These are phyloP conservation scores for Ptychobarbus kaznakovi DNA, from an alignment of 2,797 vertebrate species.

Conservation along the genomic window DNA sequence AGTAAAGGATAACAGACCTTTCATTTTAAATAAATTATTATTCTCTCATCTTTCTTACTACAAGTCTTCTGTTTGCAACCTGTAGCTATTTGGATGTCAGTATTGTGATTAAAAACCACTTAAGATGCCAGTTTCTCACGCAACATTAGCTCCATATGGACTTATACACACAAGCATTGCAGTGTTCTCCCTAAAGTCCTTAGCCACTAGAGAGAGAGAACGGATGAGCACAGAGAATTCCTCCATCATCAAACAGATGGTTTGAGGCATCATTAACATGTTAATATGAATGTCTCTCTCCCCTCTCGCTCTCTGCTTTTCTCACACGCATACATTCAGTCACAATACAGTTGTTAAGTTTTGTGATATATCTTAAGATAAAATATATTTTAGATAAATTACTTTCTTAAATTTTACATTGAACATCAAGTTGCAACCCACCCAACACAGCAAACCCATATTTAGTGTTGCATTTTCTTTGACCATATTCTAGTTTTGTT, in stretches of 20 bases:
- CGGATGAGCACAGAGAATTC: not conserved
- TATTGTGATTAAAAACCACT: constrained; percentile 58
- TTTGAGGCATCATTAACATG: constrained; percentile 57
- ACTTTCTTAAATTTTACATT: too few relatives aligned
- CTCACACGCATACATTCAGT: constrained; percentile 35
- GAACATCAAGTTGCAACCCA: not conserved
- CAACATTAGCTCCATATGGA: constrained; percentile 57
- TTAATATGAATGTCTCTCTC: constrained; percentile 59
- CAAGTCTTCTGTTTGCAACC: constrained; percentile 25
- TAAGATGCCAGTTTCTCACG: constrained; percentile 52
- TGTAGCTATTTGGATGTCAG: constrained; percentile 48
- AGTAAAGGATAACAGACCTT: not conserved
- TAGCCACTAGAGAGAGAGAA: constrained; percentile 53
- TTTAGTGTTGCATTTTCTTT: not conserved
- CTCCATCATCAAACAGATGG: constrained; percentile 43
- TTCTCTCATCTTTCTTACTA: constrained; percentile 20
- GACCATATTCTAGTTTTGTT: not conserved
- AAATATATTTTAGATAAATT: not conserved
- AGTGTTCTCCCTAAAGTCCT: constrained; percentile 34
- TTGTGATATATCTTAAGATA: not conserved
- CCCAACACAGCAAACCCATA: not conserved
- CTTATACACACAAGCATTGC: constrained; percentile 42
- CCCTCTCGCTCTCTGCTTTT: constrained; percentile 45
- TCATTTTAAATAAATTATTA: not conserved
- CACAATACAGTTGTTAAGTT: constrained; percentile 41